phyloP scores from a whole-genome alignment of 1,140 invertebrate species.

The Nomia melanderi region DNA sequence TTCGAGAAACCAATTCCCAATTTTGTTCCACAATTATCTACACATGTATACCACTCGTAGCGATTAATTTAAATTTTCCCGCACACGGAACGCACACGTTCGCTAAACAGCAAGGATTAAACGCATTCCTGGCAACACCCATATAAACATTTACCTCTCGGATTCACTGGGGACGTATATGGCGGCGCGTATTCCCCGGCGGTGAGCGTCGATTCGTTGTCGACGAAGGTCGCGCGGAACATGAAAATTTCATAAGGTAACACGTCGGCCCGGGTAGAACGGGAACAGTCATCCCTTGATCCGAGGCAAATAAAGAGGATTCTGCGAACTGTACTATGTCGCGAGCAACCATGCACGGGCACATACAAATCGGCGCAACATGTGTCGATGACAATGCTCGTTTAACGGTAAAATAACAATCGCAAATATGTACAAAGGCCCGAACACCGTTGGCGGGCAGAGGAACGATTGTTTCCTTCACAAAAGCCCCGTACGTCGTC shows the following conservation, averaged over 20 bases:
- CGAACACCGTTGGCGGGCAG: neutral
- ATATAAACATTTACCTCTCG: constrained; percentile 22
- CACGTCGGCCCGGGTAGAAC: neutral
- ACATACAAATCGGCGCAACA: neutral
- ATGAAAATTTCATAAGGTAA: constrained; percentile 52
- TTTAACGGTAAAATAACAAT: constrained; percentile 7
- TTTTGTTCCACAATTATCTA: constrained; percentile 4
- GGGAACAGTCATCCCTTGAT: constrained; percentile 31
- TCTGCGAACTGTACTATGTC: constrained; percentile 8
- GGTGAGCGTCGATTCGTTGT: constrained; percentile 21
- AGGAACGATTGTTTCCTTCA: neutral
- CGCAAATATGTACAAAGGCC: too few species aligned
- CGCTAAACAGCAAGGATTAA: constrained; percentile 24
- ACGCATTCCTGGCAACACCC: constrained; percentile 6
- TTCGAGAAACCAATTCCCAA: neutral
- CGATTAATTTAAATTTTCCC: constrained; percentile 26
- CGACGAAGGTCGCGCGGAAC: constrained; percentile 23
- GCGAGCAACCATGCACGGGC: too few species aligned
- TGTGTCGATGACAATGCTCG: neutral
- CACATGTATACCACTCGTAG: neutral
- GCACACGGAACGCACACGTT: constrained; percentile 31
- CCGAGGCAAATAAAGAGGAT: constrained; percentile 46
- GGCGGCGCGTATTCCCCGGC: neutral
- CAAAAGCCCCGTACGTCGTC: neutral
- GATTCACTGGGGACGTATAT: neutral